Conservation (phyloP, 2,113 vertebrate species). For the Petaurus breviceps region DNA sequence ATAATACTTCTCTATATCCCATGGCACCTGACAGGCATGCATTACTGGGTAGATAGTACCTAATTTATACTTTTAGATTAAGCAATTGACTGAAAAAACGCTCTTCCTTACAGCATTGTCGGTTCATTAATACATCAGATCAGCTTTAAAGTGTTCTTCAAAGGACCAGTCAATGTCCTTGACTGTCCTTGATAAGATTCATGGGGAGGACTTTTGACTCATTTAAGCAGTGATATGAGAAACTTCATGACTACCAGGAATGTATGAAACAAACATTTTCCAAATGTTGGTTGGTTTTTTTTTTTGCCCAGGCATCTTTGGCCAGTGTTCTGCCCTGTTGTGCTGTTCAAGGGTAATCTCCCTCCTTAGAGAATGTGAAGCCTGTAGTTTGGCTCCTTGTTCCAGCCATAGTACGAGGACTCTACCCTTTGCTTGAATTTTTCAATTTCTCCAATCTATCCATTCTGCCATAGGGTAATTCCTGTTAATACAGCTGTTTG, state of each 20-base stretch:
- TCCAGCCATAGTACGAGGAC: background rate
- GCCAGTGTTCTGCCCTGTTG: background rate
- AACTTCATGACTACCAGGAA: background rate
- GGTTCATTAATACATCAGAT: background rate
- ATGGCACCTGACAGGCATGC: background rate
- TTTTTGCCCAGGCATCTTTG: background rate
- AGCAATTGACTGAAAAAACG: background rate
- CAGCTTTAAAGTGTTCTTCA: background rate
- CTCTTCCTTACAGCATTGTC: background rate
- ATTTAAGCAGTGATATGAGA: background rate
- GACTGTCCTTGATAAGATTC: background rate
- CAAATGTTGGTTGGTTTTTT: background rate
- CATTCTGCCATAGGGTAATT: constrained; percentile 66
- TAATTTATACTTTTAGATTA: background rate
- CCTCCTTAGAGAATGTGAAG: background rate
- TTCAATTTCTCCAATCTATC: constrained; percentile 37
- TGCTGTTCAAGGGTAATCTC: background rate
- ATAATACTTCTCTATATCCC: background rate
- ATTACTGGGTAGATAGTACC: background rate
- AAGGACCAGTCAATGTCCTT: background rate
- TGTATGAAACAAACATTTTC: background rate
- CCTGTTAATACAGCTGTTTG: constrained; percentile 60
- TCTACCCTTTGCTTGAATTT: background rate
- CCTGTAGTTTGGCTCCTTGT: background rate
- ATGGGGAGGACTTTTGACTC: background rate